Base-by-base conservation (phyloP, 2,113 vertebrate species). In the Oxygymnocypris stewartii region DNA sequence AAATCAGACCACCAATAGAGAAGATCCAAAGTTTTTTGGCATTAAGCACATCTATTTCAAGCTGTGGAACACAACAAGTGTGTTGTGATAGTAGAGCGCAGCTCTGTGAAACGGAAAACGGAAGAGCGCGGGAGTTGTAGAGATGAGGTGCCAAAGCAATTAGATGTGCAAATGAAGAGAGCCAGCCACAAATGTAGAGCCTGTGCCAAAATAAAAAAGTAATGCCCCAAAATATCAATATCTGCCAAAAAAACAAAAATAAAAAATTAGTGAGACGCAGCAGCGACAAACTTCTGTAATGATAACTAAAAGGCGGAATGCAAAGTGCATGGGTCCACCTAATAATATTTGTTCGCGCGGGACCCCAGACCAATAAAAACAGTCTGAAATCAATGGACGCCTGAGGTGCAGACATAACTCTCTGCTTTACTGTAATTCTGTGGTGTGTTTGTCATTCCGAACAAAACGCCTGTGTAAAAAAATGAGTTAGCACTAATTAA, bases 401-500 rank as follows among this genome's bases (percentile, higher is more conserved):
- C 79, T 65, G 14, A 49, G 57, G 69, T 73, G 20, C 16, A 42
- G 44, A 73, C 37, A 42, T 61, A 71, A 28, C 65, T 77, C 37
- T 76, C 67, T 23, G 63, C 51, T 63, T 86, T 81, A 73, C 85
- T 73, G 63, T 86, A 86, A 86, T 81, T 73, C 37, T 74, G 85
- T 81, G 49, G 73, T 54, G 42, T 40, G 31, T 87, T 87, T 77
- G 69, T 25, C 25, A 69, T 87, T 83, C 61, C 42, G 25, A 86
- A 74, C 35, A 85, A 47, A 82, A 86, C 18, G 25, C 51, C 42
- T n/a, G 40, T 75, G 63, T 54, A 63, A 47, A 61, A 51, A 59
- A 42, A 63, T 31, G 37, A 74, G 84, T 83, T 84, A 69, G 74
- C 2, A 35, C 74, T 67, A 89, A 89, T 89, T 87, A 87, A 79